A percentile compares a stretch with the other conserved stretches of the same genome.
Evolutionary conservation across 2,113 vertebrate species (phyloP).

Genomic region (Neogale vison): DNA sequence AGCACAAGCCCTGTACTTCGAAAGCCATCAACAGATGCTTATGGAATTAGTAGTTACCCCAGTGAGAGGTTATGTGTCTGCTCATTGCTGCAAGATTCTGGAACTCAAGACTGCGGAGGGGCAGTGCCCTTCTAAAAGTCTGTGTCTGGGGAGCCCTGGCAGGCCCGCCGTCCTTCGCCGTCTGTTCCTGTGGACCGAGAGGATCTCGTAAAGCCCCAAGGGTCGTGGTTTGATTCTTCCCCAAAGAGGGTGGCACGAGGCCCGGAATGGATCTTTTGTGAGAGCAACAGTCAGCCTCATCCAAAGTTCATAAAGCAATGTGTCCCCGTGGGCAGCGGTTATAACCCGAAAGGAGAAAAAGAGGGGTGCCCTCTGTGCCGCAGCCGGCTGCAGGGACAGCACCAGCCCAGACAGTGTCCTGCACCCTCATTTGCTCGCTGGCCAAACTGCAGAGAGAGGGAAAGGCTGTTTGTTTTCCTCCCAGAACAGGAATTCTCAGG

Average conservation of each 20-base stretch:
- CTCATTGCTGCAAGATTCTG: neutral
- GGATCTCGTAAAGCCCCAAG: neutral
- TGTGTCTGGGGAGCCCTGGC: neutral
- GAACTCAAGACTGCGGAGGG: neutral
- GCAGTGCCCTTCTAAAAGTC: neutral
- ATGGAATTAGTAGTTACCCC: neutral
- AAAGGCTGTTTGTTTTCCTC: constrained; percentile 70
- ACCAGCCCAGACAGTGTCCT: neutral
- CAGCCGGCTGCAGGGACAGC: too few species aligned
- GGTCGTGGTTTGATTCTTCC: neutral
- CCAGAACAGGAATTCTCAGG: constrained; percentile 65
- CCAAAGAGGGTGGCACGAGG: neutral
- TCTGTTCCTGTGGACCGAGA: neutral
- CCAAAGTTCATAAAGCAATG: neutral
- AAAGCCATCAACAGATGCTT: neutral
- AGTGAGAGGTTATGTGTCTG: neutral
- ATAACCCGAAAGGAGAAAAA: neutral
- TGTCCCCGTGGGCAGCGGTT: neutral
- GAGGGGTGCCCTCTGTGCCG: neutral
- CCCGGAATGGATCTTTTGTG: neutral
- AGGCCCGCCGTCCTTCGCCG: neutral
- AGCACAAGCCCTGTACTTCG: neutral
- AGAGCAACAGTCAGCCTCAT: neutral
- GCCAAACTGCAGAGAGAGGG: neutral
- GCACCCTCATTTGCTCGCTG: neutral